These are phyloP conservation scores for Ceyx erithaca DNA, from an alignment of 2,797 vertebrate genomes.

Conservation along the genomic window DNA sequence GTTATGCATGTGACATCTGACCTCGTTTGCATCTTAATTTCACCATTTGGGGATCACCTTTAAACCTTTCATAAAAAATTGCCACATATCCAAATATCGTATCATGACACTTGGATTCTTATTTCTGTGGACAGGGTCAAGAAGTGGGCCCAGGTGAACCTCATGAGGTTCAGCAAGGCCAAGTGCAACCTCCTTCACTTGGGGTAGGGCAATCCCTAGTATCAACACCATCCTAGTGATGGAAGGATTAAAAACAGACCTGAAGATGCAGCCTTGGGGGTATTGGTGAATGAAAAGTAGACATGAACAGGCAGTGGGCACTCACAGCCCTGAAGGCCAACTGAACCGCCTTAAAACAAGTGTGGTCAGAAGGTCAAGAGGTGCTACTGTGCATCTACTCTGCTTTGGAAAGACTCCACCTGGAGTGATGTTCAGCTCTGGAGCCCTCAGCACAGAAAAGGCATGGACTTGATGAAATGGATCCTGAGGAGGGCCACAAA, in stretches of 20 bases:
- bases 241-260: background rate
- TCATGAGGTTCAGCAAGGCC: background rate
- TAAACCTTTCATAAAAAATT: too few species aligned
- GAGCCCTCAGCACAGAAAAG: too few species aligned
- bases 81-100: too few species aligned
- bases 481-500: background rate
- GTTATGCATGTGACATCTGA: too few species aligned
- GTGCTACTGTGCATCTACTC: background rate
- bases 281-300: background rate
- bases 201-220: fast-evolving
- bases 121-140: background rate
- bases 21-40: too few species aligned
- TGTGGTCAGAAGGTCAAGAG: background rate
- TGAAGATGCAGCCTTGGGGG: too few species aligned
- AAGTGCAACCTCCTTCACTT: background rate
- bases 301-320: fast-evolving
- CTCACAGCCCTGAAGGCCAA: background rate
- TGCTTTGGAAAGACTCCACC: background rate
- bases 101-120: background rate
- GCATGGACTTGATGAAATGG: background rate
- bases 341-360: background rate
- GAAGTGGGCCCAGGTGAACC: background rate
- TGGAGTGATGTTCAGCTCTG: too few species aligned
- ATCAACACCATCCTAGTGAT: background rate
- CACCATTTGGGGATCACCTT: too few species aligned